A percentile compares a stretch with the other conserved stretches of the same genome.
These are phyloP conservation scores for Macrotus californicus DNA, from an alignment of 2,113 vertebrate species.

Conservation along the genomic window DNA sequence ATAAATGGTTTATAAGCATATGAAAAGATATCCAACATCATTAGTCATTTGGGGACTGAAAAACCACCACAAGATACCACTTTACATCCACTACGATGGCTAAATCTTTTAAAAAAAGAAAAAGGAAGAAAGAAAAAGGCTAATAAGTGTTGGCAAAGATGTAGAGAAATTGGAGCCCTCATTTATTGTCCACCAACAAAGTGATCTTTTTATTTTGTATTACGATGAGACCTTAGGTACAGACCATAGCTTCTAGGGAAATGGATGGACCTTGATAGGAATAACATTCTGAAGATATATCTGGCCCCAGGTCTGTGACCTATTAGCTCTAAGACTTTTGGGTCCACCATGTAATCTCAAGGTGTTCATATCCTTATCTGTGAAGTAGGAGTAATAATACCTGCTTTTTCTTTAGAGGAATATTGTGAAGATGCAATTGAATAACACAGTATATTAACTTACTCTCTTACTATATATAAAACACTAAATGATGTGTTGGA, in stretches of 20 bases:
- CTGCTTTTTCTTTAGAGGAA: conserved; percentile 1
- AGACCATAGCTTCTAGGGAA: not conserved
- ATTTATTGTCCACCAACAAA: not conserved
- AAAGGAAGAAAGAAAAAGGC: not conserved
- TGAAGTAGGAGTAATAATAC: not conserved
- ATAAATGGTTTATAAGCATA: not conserved
- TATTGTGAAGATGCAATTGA: not conserved
- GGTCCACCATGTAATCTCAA: not conserved
- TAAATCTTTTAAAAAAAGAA: not conserved
- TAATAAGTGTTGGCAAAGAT: not conserved
- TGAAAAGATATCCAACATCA: not conserved
- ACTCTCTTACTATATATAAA: not conserved
- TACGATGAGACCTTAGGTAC: not conserved
- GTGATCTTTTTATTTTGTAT: not conserved
- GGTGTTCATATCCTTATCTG: not conserved
- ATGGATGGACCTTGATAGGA: not conserved
- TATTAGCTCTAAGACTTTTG: not conserved
- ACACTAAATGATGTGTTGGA: not conserved
- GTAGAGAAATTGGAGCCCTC: not conserved
- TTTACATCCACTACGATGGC: not conserved
- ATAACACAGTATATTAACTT: not conserved
- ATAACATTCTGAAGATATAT: not conserved
- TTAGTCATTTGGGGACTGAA: not conserved
- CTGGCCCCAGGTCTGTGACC: not conserved
- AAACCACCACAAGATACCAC: not conserved